phyloP scores from a whole-genome alignment of 53 echinoderm and acorn worm species.

The Paracentrotus lividus region DNA sequence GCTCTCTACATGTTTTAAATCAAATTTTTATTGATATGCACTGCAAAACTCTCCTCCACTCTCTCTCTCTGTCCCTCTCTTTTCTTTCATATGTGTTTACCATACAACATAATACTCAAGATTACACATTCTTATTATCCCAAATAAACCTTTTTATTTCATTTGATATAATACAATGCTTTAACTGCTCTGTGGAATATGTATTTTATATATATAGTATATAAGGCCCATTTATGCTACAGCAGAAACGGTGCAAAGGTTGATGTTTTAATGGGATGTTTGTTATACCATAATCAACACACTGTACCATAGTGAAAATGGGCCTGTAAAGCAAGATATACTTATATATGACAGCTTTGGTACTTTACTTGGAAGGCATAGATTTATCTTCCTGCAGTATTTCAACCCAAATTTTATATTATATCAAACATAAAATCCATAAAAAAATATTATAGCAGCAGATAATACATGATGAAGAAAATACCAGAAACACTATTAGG shows the following conservation, averaged over 20 bases:
- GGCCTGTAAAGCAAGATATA: too few species aligned
- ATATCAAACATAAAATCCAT: neutral
- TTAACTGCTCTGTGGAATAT: neutral
- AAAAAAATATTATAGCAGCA: neutral
- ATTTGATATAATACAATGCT: constrained; percentile 35
- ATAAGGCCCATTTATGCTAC: too few species aligned
- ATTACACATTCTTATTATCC: neutral
- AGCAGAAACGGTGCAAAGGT: neutral
- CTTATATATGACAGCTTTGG: too few species aligned
- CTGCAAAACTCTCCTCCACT: too few species aligned
- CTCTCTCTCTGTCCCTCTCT: neutral
- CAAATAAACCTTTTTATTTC: constrained; percentile 27
- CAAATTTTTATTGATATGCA: too few species aligned
- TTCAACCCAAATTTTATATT: neutral
- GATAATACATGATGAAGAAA: neutral
- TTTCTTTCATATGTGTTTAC: neutral
- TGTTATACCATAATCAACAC: too few species aligned
- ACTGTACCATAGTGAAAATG: too few species aligned
- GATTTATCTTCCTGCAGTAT: too few species aligned
- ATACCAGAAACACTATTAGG: neutral
- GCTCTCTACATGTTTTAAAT: too few species aligned
- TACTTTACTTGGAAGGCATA: too few species aligned
- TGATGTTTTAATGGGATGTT: too few species aligned
- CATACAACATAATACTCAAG: neutral
- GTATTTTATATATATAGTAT: neutral